Evolutionary conservation across 2,888 invertebrate species (phyloP).

Genomic region (Lasioglossum leucozonium): DNA sequence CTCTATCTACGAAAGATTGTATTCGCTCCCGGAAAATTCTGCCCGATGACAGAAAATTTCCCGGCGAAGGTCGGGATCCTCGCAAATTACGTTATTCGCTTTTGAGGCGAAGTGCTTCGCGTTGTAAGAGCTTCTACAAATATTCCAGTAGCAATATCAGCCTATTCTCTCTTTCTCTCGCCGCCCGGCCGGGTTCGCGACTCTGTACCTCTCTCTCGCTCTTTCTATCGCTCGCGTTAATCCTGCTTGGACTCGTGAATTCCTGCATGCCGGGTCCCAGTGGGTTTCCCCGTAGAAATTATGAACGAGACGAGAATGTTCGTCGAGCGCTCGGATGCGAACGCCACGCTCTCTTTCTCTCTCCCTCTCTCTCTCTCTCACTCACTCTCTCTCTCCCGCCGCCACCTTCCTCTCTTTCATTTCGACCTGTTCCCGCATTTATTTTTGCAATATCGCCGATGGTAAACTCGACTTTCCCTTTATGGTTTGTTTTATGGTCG

Average conservation of each 20-base stretch:
- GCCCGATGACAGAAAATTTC: constrained; percentile 55
- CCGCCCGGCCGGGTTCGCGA: background rate
- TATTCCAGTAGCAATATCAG: constrained; percentile 68
- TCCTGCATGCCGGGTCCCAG: constrained; percentile 56
- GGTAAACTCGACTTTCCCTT: constrained; percentile 30
- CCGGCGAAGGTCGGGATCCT: constrained; percentile 20
- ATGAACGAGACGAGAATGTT: constrained; percentile 63
- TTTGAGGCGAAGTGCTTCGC: constrained; percentile 60
- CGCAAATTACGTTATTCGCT: constrained; percentile 70
- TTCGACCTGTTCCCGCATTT: background rate
- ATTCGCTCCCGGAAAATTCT: constrained; percentile 51
- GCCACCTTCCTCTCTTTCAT: background rate
- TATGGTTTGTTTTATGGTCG: constrained; percentile 14
- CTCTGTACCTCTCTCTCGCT: constrained; percentile 11
- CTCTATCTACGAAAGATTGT: constrained; percentile 50
- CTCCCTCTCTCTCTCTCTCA: background rate
- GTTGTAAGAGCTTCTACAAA: constrained; percentile 65
- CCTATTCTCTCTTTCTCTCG: constrained; percentile 44
- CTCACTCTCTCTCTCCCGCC: background rate
- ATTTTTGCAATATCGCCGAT: background rate
- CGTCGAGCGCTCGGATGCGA: constrained; percentile 39
- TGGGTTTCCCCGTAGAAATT: constrained; percentile 62
- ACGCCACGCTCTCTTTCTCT: constrained; percentile 32
- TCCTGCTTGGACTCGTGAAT: constrained; percentile 67
- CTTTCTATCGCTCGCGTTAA: constrained; percentile 50